These are phyloP conservation scores for Epistrophe eligans DNA, from an alignment of 2,888 invertebrate genomes.

Conservation along the genomic window DNA sequence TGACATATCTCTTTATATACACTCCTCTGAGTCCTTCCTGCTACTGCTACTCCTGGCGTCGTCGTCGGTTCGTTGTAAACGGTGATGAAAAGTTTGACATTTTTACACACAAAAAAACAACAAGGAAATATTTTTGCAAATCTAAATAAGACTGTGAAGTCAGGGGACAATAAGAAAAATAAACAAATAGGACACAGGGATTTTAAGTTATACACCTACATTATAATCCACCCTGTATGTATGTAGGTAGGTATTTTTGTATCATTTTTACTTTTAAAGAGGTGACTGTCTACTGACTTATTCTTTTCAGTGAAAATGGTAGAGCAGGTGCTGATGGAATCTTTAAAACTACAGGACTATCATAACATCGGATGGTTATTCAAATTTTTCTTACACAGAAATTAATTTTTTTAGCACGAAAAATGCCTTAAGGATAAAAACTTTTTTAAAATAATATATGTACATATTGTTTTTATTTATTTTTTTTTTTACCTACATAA, in stretches of 20 bases:
- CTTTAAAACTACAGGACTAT: too few species aligned
- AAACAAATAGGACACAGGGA: slow-evolving; percentile 55
- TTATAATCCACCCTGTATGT: neutral
- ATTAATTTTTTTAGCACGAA: too few species aligned
- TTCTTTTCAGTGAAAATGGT: slow-evolving; percentile 9
- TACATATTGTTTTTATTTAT: too few species aligned
- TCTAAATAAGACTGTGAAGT: slow-evolving; percentile 45
- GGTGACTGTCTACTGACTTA: slow-evolving; percentile 29
- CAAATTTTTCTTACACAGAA: neutral
- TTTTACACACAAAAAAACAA: neutral
- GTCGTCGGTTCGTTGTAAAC: neutral
- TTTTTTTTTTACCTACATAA: too few species aligned
- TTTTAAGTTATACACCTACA: slow-evolving; percentile 23
- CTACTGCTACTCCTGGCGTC: slow-evolving; percentile 12
- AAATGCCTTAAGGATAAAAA: too few species aligned
- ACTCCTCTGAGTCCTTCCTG: neutral
- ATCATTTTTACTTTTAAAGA: slow-evolving; percentile 3
- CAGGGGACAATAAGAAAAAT: slow-evolving; percentile 1
- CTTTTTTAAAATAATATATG: too few species aligned
- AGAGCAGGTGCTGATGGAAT: too few species aligned
- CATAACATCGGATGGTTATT: too few species aligned
- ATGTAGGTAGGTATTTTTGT: neutral
- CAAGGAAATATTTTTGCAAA: slow-evolving; percentile 49
- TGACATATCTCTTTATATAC: slow-evolving; percentile 46
- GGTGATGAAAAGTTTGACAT: slow-evolving; percentile 51